phyloP scores from a whole-genome alignment of 1,140 invertebrate genomes.

The Pseudomyrmex cubaensis region DNA sequence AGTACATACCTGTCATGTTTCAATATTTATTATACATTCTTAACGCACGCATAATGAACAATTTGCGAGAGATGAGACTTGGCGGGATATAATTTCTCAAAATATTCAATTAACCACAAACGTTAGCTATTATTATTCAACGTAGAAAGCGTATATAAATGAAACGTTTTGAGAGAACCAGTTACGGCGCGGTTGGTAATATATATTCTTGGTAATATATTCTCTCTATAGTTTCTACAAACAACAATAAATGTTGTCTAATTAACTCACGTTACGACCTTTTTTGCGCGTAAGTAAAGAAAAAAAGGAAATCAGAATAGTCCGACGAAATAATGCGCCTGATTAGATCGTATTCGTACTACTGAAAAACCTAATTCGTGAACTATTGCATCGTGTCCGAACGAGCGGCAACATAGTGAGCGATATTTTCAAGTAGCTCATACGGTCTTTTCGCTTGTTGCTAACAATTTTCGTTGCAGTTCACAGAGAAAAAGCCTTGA shows the following conservation, averaged over 20 bases:
- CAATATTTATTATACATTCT: neutral
- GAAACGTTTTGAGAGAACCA: neutral
- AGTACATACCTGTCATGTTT: neutral
- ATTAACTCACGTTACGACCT: neutral
- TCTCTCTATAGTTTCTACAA: slow-evolving; percentile 18
- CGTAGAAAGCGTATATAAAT: slow-evolving; percentile 22
- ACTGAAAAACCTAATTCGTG: slow-evolving; percentile 27
- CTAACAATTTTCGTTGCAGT: neutral
- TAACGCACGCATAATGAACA: slow-evolving; percentile 9
- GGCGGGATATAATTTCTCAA: neutral
- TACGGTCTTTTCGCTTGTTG: neutral
- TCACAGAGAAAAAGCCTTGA: slow-evolving; percentile 14
- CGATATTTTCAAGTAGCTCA: slow-evolving; percentile 24
- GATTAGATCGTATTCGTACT: slow-evolving; percentile 16
- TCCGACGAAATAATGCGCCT: neutral
- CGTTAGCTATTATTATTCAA: neutral
- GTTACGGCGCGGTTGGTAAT: neutral
- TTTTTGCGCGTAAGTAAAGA: neutral
- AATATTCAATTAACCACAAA: neutral
- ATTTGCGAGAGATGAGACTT: neutral
- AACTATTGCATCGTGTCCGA: neutral
- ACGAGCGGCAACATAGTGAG: neutral
- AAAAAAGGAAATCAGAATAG: neutral
- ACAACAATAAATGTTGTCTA: neutral
- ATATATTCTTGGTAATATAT: neutral